A percentile compares a stretch with the other conserved stretches of the same genome.
These are phyloP conservation scores for Caenorhabditis doughertyi DNA, from an alignment of 2,888 invertebrate genomes.

Conservation along the genomic window DNA sequence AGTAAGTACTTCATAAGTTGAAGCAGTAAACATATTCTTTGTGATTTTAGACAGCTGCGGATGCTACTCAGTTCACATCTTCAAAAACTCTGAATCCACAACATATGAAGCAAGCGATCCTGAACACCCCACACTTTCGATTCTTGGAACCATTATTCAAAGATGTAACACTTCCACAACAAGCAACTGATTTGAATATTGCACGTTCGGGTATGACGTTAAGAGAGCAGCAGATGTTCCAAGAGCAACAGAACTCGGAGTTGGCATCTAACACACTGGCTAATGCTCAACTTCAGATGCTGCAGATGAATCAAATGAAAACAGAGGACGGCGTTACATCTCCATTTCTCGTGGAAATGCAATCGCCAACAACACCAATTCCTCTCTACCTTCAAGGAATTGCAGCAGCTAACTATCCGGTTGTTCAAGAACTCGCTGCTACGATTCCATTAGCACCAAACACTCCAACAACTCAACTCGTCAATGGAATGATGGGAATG, in stretches of 20 bases:
- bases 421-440: constrained; percentile 43
- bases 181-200: constrained; percentile 21
- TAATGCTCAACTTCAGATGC: constrained; percentile 41
- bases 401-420: constrained; percentile 28
- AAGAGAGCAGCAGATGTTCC: constrained; percentile 47
- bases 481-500: constrained; percentile 61
- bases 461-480: constrained; percentile 54
- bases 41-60: constrained; percentile 64
- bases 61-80: constrained; percentile 61
- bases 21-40: background rate
- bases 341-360: background rate
- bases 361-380: constrained; percentile 14
- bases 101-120: constrained; percentile 79
- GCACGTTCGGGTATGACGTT: constrained; percentile 37
- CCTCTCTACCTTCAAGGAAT: constrained; percentile 29
- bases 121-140: constrained; percentile 75
- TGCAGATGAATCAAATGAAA: constrained; percentile 32
- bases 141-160: constrained; percentile 77
- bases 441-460: constrained; percentile 42
- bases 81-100: constrained; percentile 78
- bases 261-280: constrained; percentile 48
- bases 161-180: constrained; percentile 67
- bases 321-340: background rate
- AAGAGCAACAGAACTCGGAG: constrained; percentile 56
- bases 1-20: constrained; percentile 26